Evolutionary conservation across 2,113 vertebrate genomes (phyloP).

Genomic region (Cyprinodon variegatus): DNA sequence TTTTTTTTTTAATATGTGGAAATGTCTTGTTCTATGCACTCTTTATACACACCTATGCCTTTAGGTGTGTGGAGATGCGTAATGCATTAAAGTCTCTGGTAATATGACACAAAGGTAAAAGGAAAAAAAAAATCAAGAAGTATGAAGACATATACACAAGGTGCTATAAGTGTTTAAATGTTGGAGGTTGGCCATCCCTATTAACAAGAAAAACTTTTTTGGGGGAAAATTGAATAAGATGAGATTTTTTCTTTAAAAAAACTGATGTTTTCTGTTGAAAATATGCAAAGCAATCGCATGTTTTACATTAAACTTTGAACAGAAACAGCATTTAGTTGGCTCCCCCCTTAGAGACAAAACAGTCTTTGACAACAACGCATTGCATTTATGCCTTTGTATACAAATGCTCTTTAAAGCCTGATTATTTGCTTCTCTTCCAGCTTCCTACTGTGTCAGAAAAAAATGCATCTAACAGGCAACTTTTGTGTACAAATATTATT

Average conservation of each 20-base stretch:
- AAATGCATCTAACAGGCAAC: slow-evolving; percentile 18
- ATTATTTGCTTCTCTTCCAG: slow-evolving; percentile 52
- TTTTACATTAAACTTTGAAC: slow-evolving; percentile 17
- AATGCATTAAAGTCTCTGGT: background rate
- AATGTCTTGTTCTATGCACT: too few relatives aligned
- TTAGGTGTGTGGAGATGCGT: too few relatives aligned
- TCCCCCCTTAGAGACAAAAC: slow-evolving; percentile 34
- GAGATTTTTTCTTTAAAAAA: background rate
- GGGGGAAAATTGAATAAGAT: background rate
- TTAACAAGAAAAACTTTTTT: too few relatives aligned
- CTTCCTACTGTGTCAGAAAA: slow-evolving; percentile 27
- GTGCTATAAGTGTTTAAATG: background rate
- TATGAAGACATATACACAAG: background rate
- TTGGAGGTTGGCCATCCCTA: too few relatives aligned
- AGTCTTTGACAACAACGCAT: slow-evolving; percentile 47
- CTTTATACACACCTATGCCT: too few relatives aligned
- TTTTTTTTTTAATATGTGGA: too few relatives aligned
- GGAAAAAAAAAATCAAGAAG: background rate
- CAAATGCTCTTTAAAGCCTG: slow-evolving; percentile 21
- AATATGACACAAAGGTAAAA: background rate
- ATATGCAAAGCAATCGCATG: slow-evolving; percentile 17
- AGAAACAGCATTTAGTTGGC: background rate
- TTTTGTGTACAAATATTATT: slow-evolving; percentile 23
- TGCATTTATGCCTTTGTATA: slow-evolving; percentile 19
- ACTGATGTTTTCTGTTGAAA: background rate